Evolutionary conservation across 1,140 invertebrate species (phyloP).

Genomic region (Cydia splendana): DNA sequence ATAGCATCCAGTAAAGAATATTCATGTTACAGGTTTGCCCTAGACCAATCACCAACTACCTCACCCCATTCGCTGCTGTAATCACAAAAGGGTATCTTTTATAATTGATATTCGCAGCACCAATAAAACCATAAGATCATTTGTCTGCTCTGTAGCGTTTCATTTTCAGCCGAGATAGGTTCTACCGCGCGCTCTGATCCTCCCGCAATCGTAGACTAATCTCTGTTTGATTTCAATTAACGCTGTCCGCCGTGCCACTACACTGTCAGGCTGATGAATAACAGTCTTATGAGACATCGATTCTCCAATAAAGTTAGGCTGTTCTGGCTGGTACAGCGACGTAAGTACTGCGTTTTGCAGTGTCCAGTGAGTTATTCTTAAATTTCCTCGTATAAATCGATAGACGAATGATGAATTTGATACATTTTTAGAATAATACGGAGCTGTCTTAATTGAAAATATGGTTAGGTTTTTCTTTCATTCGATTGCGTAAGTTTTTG

Average conservation of each 20-base stretch:
- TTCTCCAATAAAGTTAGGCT: neutral
- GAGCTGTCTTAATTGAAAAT: neutral
- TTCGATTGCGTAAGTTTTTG: neutral
- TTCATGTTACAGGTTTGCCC: neutral
- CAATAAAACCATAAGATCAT: neutral
- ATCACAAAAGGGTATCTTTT: conserved; percentile 7
- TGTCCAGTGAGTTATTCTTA: conserved; percentile 4
- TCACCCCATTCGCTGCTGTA: neutral
- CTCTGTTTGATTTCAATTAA: conserved; percentile 77
- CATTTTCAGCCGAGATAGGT: conserved; percentile 44
- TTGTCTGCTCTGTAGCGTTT: neutral
- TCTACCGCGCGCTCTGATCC: conserved; percentile 45
- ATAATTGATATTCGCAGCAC: conserved; percentile 14
- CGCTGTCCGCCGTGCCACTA: conserved; percentile 39
- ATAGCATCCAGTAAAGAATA: neutral
- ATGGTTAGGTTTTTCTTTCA: neutral
- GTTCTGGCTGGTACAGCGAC: neutral
- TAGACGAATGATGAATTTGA: neutral
- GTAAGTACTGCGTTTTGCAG: neutral
- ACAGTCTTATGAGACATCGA: neutral
- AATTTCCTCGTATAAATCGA: neutral
- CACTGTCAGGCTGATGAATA: conserved; percentile 7
- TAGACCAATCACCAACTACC: neutral
- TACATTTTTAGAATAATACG: neutral
- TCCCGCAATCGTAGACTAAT: conserved; percentile 60